phyloP scores from a whole-genome alignment of 2,888 invertebrate species.

The Bruchidius siliquastri region DNA sequence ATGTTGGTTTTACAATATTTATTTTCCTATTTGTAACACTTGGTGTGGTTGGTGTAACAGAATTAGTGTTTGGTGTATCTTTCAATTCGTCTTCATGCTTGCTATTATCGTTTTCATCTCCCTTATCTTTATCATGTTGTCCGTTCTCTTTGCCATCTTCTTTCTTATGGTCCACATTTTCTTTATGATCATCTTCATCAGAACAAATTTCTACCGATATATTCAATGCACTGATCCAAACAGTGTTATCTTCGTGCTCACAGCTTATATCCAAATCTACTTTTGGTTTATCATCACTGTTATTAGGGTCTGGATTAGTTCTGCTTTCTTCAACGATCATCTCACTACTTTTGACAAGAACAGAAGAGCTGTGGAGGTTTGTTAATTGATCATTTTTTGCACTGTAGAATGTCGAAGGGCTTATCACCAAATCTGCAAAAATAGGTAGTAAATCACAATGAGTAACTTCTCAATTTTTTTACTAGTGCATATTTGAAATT shows the following conservation, averaged over 20 bases:
- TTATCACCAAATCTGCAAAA: neutral
- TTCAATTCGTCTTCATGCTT: neutral
- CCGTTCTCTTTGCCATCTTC: neutral
- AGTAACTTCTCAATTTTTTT: too few relatives aligned
- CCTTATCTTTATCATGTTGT: neutral
- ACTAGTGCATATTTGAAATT: too few relatives aligned
- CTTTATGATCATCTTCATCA: neutral
- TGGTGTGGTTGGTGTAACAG: slow-evolving; percentile 13
- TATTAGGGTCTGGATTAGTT: neutral
- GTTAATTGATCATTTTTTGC: neutral
- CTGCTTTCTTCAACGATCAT: neutral
- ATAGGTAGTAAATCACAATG: neutral
- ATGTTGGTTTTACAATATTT: slow-evolving; percentile 20
- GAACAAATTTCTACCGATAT: slow-evolving; percentile 5
- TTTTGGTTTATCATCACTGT: neutral
- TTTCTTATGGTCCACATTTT: neutral
- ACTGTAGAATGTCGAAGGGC: slow-evolving; percentile 5
- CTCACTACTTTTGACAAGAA: neutral
- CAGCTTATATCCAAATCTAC: neutral
- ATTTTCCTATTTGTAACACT: slow-evolving; percentile 15
- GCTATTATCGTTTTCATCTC: neutral
- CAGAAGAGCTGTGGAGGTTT: neutral
- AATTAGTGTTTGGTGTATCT: slow-evolving; percentile 4
- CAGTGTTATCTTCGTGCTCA: slow-evolving; percentile 8
- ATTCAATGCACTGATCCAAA: slow-evolving; percentile 19